Conservation (phyloP, 2,888 invertebrate species). For the Papilio elwesi region DNA sequence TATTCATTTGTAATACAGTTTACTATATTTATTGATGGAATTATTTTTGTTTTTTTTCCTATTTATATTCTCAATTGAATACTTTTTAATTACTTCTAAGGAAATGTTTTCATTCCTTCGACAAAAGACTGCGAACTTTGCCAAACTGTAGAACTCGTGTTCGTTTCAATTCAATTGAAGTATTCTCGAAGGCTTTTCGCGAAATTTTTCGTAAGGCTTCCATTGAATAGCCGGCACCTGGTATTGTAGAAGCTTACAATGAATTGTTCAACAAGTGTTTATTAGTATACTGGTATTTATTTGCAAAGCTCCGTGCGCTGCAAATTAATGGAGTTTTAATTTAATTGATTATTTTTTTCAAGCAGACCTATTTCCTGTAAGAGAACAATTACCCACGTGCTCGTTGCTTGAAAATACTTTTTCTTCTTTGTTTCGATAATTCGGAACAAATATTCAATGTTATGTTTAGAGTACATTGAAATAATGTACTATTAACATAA, state of each 20-base stretch:
- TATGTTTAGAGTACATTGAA: too few relatives aligned
- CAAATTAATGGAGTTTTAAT: slow-evolving; percentile 33
- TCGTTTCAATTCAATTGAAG: background rate
- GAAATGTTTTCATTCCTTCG: too few relatives aligned
- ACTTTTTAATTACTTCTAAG: too few relatives aligned
- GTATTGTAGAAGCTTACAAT: slow-evolving; percentile 27
- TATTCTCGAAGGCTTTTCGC: slow-evolving; percentile 11
- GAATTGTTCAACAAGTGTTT: slow-evolving; percentile 36
- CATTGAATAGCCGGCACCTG: background rate
- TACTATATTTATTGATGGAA: too few relatives aligned
- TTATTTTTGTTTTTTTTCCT: too few relatives aligned
- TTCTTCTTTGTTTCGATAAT: background rate
- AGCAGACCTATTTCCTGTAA: background rate
- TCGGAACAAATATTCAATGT: background rate
- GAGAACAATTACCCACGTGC: background rate
- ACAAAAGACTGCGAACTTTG: background rate
- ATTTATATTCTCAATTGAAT: too few relatives aligned
- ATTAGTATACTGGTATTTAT: slow-evolving; percentile 34
- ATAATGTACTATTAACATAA: too few relatives aligned
- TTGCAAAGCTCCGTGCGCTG: slow-evolving; percentile 1
- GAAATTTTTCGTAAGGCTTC: background rate
- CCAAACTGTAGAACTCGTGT: background rate
- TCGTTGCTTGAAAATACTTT: slow-evolving; percentile 13
- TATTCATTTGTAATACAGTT: too few relatives aligned
- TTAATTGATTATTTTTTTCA: slow-evolving; percentile 30